phyloP scores from a whole-genome alignment of 2,888 invertebrate genomes.

The Empis livida region DNA sequence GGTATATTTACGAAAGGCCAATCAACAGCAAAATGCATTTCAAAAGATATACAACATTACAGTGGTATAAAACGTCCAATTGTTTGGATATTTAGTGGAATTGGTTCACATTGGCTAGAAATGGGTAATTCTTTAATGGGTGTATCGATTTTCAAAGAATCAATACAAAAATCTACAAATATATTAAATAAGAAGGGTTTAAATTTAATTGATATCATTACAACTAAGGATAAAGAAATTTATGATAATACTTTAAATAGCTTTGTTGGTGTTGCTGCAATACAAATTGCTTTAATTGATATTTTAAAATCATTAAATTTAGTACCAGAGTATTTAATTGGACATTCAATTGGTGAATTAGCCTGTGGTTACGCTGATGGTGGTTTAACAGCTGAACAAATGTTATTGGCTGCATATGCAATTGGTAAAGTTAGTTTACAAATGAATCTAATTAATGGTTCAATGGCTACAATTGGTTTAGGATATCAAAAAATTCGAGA shows the following conservation, averaged over 20 bases:
- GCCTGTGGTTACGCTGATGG: conserved; percentile 94
- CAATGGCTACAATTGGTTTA: conserved; percentile 79
- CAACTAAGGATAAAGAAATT: conserved; percentile 44
- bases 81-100: conserved; percentile 84
- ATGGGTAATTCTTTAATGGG: conserved; percentile 68
- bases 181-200: conserved; percentile 46
- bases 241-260: conserved; percentile 54
- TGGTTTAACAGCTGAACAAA: conserved; percentile 74
- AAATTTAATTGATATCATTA: conserved; percentile 50
- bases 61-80: conserved; percentile 54
- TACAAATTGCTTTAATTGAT: conserved; percentile 51
- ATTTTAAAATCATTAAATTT: conserved; percentile 46
- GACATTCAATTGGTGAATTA: conserved; percentile 90
- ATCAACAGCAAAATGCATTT: conserved; percentile 24
- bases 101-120: conserved; percentile 80
- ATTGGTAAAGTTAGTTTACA: conserved; percentile 65
- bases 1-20: conserved; percentile 37
- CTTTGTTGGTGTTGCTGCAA: conserved; percentile 61
- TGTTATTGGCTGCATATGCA: conserved; percentile 72
- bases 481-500: conserved; percentile 42
- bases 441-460: conserved; percentile 54
- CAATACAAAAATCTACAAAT: conserved; percentile 48
- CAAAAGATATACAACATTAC: conserved; percentile 45
- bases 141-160: conserved; percentile 57
- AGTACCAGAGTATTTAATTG: conserved; percentile 60